These are phyloP conservation scores for Perizoma flavofasciatum DNA, from an alignment of 2,888 invertebrate genomes.

Conservation along the genomic window DNA sequence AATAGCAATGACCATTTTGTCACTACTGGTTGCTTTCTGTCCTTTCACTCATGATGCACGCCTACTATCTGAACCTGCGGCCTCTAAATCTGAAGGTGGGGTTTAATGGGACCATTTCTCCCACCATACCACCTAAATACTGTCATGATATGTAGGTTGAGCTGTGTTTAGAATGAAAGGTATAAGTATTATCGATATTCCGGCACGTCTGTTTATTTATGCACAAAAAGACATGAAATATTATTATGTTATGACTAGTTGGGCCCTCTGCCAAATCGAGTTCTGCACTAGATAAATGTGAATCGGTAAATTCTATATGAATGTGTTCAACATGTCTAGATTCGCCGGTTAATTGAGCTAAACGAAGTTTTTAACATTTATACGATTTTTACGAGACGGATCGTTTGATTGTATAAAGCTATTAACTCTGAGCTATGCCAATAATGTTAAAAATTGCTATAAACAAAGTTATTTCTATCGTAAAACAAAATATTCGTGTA, in stretches of 20 bases:
- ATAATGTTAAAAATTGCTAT: conserved; percentile 40
- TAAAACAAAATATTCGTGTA: conserved; percentile 26
- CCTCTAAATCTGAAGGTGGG: too few relatives aligned
- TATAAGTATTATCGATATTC: conserved; percentile 28
- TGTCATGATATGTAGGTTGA: neutral
- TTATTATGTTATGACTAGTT: conserved; percentile 56
- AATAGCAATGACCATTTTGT: too few relatives aligned
- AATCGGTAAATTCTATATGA: conserved; percentile 58
- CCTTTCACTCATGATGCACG: too few relatives aligned
- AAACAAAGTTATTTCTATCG: conserved; percentile 33
- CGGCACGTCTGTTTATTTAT: conserved; percentile 49
- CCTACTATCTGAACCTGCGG: too few relatives aligned
- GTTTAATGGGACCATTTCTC: too few relatives aligned
- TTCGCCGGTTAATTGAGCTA: conserved; percentile 45
- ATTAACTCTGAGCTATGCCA: conserved; percentile 46
- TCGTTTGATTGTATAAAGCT: conserved; percentile 44
- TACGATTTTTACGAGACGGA: conserved; percentile 43
- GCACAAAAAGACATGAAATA: conserved; percentile 60
- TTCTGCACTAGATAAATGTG: conserved; percentile 55
- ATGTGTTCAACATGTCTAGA: conserved; percentile 57
- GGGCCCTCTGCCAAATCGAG: conserved; percentile 67
- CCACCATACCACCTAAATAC: too few relatives aligned
- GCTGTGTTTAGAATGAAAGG: conserved; percentile 12
- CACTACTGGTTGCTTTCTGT: too few relatives aligned
- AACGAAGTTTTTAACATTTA: conserved; percentile 50